A percentile compares a stretch with the other conserved stretches of the same genome.
phyloP scores from a whole-genome alignment of 2,888 invertebrate species.

The Coleophora flavipennella region DNA sequence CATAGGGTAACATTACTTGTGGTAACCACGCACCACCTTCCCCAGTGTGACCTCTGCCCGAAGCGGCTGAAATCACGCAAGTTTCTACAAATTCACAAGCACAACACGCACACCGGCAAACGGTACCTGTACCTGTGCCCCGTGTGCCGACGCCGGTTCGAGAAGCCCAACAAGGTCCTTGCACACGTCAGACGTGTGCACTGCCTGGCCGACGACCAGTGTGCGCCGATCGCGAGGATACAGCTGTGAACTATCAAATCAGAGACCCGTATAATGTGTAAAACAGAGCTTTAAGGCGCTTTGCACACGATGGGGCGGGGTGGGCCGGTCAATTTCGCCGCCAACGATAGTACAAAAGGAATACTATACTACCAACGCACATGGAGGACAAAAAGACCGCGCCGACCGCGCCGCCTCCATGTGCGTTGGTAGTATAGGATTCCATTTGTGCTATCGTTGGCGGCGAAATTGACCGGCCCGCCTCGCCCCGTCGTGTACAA shows the following conservation, averaged over 20 bases:
- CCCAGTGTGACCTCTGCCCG: constrained; percentile 59
- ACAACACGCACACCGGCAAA: constrained; percentile 59
- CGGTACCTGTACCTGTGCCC: constrained; percentile 54
- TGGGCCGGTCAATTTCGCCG: too few species aligned
- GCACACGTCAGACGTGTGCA: constrained; percentile 53
- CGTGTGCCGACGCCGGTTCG: constrained; percentile 54
- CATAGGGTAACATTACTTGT: too few species aligned
- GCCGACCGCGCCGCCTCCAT: too few species aligned
- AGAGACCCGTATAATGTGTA: not conserved
- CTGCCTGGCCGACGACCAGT: constrained; percentile 44
- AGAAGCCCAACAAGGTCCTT: constrained; percentile 62
- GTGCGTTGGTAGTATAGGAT: too few species aligned
- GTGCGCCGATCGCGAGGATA: constrained; percentile 45
- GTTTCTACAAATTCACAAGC: constrained; percentile 61
- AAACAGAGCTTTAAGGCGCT: constrained; percentile 11
- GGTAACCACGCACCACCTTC: not conserved
- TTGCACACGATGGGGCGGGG: too few species aligned
- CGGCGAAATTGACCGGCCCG: too few species aligned
- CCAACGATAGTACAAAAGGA: too few species aligned
- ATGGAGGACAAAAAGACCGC: too few species aligned
- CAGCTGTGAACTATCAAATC: constrained; percentile 34
- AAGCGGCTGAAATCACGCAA: constrained; percentile 57
- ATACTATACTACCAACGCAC: too few species aligned
- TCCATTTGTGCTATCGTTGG: too few species aligned
- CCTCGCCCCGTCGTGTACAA: too few species aligned